Percentiles rank a stretch among this genome's conserved stretches.
phyloP scores from a whole-genome alignment of 2,888 invertebrate species.

The Brenthis hecate region DNA sequence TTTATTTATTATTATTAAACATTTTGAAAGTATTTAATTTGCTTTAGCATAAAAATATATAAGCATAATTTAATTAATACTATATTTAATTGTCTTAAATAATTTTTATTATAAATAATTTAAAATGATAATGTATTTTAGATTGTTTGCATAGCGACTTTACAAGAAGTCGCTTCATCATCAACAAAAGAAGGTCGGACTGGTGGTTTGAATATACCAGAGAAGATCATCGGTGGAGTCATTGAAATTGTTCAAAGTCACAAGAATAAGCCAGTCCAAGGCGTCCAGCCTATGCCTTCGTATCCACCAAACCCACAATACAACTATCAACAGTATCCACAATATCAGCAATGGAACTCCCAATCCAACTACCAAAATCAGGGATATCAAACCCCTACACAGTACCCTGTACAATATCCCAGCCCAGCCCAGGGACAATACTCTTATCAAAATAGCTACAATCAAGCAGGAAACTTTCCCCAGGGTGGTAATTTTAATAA shows the following conservation, averaged over 20 bases:
- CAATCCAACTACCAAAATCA: slow-evolving; percentile 48
- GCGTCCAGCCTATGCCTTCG: slow-evolving; percentile 38
- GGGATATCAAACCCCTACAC: slow-evolving; percentile 43
- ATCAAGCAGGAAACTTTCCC: slow-evolving; percentile 35
- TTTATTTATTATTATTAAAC: too few species aligned
- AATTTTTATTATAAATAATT: not conserved
- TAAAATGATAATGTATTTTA: slow-evolving; percentile 6
- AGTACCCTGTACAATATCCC: slow-evolving; percentile 46
- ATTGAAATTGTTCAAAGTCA: slow-evolving; percentile 73
- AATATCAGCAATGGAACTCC: slow-evolving; percentile 50
- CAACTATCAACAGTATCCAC: slow-evolving; percentile 51
- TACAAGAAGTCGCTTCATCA: slow-evolving; percentile 28
- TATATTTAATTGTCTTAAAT: not conserved
- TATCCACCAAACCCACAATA: slow-evolving; percentile 46
- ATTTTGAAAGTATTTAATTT: too few species aligned
- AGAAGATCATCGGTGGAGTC: slow-evolving; percentile 74
- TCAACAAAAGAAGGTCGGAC: slow-evolving; percentile 49
- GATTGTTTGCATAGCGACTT: slow-evolving; percentile 20
- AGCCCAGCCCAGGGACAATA: slow-evolving; percentile 36
- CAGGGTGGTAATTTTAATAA: slow-evolving; percentile 28
- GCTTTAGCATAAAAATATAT: too few species aligned
- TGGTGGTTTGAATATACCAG: slow-evolving; percentile 64
- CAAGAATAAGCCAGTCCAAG: slow-evolving; percentile 61
- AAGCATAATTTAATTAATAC: too few species aligned
- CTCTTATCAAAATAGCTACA: slow-evolving; percentile 38